phyloP scores from a whole-genome alignment of 2,888 invertebrate species.

The Julus scanicus region DNA sequence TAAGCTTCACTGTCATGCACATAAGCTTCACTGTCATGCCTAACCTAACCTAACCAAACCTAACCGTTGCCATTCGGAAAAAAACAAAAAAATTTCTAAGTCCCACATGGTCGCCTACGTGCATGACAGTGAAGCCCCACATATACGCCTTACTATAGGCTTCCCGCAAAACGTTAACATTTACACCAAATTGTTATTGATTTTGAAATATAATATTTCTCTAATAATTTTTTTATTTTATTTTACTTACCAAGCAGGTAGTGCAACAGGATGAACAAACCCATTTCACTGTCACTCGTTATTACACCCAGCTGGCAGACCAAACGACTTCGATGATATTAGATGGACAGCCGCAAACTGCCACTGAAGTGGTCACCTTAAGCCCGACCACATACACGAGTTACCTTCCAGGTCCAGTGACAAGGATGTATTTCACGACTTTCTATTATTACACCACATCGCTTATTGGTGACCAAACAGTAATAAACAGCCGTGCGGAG shows the following conservation, averaged over 20 bases:
- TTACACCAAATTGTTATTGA: neutral
- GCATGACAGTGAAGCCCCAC: too few relatives aligned
- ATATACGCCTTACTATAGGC: too few relatives aligned
- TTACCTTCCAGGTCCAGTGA: constrained; percentile 44
- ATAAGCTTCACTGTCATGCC: too few relatives aligned
- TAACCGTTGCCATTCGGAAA: too few relatives aligned
- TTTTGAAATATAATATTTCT: neutral
- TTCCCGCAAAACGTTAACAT: neutral
- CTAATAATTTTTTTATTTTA: neutral
- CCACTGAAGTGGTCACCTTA: constrained; percentile 52
- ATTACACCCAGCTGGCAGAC: constrained; percentile 52
- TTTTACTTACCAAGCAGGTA: constrained; percentile 31
- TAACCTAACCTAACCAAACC: too few relatives aligned
- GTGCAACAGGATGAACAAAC: constrained; percentile 57
- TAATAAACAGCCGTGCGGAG: constrained; percentile 72
- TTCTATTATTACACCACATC: constrained; percentile 74
- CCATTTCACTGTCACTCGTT: constrained; percentile 54
- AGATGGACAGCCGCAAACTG: constrained; percentile 51
- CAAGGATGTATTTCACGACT: constrained; percentile 61
- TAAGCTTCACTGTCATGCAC: too few relatives aligned
- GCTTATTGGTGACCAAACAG: constrained; percentile 64
- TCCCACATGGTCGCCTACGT: too few relatives aligned
- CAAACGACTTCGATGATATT: constrained; percentile 54
- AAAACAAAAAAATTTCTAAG: too few relatives aligned
- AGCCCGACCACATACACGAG: constrained; percentile 49